Base-by-base conservation (phyloP, 2,113 vertebrate species). In the Tragulus kanchil region DNA sequence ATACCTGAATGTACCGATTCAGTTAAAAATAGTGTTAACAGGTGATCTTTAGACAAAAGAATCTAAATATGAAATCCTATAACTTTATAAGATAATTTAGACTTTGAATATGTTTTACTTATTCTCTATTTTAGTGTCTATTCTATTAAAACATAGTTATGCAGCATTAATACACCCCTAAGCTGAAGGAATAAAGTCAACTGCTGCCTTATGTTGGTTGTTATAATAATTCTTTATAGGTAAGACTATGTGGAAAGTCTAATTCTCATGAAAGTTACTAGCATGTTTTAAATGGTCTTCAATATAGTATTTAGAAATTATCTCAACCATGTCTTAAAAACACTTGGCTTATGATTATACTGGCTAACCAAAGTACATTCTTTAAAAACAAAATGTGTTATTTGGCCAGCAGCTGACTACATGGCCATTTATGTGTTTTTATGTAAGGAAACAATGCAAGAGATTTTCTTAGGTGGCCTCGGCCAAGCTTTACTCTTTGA, bases 301-400 rank as follows among this genome's bases (percentile, higher is more conserved):
- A 69, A 73, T n/a, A 87, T 45, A 59, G 19, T 58, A 91, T 90
- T 9, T 77, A 96, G 89, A 92, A 93, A 97, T 92, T 78, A 79
- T 77, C 90, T 64, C 42, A 90, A 71, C 54, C 11, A 21, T 17
- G 31, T 95, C 95, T 94, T 90, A 93, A 91, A 91, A 97, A 95
- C 19, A 92, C 9, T 88, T 90, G 85, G 58, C 19, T 94, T 56
- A 85, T 92, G 52, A 93, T 82, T 86, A 93, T 91, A 83, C 64
- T 86, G 50, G 62, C 71, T 61, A 94, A 94, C 64, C 95, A 67
- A 95, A 96, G 78, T 67, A 85, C 12, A 93, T 50, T 91, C 31
- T 91, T 94, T 93, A 86, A 95, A 97, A 97, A 83, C 93, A 93
- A 96, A 96, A 84, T 81, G 50, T 93, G 50, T 86, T 92, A 94